Conservation (phyloP, 2,113 vertebrate species). For the Athene cunicularia region DNA sequence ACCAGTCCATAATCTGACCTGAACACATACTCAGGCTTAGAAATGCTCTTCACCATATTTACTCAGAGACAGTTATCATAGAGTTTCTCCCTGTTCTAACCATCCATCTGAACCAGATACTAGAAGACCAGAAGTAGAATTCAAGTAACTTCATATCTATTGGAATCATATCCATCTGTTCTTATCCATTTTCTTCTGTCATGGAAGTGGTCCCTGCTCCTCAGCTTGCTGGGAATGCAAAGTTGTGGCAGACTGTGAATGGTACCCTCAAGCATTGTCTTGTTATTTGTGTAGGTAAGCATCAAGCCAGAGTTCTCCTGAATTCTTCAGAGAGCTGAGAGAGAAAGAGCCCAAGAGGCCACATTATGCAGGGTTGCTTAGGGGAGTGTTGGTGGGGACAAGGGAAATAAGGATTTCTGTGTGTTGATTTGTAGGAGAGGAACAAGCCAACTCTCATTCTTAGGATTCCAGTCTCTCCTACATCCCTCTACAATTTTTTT, state of each 20-base stretch:
- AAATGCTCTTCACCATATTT: background rate
- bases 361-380: background rate
- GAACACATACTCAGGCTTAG: background rate
- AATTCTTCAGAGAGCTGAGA: conserved; percentile 78
- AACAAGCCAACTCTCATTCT: background rate
- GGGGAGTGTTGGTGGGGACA: background rate
- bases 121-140: background rate
- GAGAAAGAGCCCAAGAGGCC: background rate
- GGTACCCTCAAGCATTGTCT: background rate
- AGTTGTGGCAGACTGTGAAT: background rate
- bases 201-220: background rate
- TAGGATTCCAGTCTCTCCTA: background rate
- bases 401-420: background rate
- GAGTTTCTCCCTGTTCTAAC: background rate
- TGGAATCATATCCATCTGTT: background rate
- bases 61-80: background rate
- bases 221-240: background rate
- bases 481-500: background rate
- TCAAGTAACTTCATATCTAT: background rate
- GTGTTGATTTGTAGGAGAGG: background rate
- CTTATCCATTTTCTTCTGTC: background rate
- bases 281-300: conserved; percentile 80
- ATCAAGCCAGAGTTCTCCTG: conserved; percentile 81
- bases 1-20: background rate
- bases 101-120: background rate